Evolutionary conservation across 2,113 vertebrate species (phyloP), one percentile per base, ranked within the genome.

Genomic region (Synchiropus splendidus): DNA sequence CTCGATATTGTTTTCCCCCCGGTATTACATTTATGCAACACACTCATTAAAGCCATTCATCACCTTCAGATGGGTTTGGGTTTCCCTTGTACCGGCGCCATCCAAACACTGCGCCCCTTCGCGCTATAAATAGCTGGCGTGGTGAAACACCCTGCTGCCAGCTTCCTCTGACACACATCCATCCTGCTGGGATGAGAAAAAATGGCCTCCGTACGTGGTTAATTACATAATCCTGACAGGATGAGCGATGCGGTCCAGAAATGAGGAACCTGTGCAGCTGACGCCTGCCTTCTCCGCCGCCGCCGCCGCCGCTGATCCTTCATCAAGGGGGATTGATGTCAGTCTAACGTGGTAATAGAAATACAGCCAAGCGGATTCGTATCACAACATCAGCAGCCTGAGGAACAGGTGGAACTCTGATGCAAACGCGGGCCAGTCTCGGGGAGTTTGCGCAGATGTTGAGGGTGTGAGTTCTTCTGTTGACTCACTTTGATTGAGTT

Each of bases 401-500:
- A 18, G 58, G 14, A 33, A 3, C 10, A 2, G 16, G 18, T 39
- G 15, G 35, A 58, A 41, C 10, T 10, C 12, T 36, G 18, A 39
- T 16, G 38, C 40, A 37, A 52, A 58, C n/a, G n/a, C n/a, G n/a
- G n/a, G 18, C 18, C 18, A 35, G 15, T 47, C n/a, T n/a, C n/a
- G n/a, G n/a, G n/a, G n/a, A n/a, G n/a, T n/a, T n/a, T n/a, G n/a
- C n/a, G n/a, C n/a, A n/a, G 12, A 33, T 12, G 27, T 47, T 52
- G 63, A 51, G 61, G 16, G 38, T 31, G 21, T 10, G 36, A 61
- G 47, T 42, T 54, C 31, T 39, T 16, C 17, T 83, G 75, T 83
- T 81, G 77, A 82, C 74, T 75, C 64, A 64, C 39, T 60, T 44
- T 72, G 79, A 81, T 79, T 77, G 77, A 79, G 67, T 45, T 51